These are phyloP conservation scores for Apotomis turbidana DNA, from an alignment of 2,888 invertebrate genomes.

Conservation along the genomic window DNA sequence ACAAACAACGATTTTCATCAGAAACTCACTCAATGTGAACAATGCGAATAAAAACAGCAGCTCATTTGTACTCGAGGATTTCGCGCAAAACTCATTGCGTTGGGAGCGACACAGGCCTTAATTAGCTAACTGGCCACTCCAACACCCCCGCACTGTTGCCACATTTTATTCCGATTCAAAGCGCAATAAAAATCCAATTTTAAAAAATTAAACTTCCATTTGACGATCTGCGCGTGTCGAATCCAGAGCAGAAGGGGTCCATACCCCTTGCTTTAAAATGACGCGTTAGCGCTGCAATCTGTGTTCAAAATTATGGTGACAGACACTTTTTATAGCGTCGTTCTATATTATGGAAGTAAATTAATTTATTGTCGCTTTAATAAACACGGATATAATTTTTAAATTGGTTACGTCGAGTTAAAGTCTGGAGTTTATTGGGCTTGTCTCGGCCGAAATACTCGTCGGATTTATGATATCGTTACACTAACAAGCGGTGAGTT, in stretches of 20 bases:
- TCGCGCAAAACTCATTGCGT: background rate
- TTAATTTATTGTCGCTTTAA: conserved; percentile 75
- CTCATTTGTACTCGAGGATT: conserved; percentile 5
- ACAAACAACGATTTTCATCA: too few species aligned
- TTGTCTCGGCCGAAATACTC: conserved; percentile 34
- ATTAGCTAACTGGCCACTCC: conserved; percentile 11
- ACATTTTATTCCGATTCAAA: conserved; percentile 63
- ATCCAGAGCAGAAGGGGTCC: conserved; percentile 71
- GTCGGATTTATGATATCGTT: conserved; percentile 31
- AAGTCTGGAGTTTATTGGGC: conserved; percentile 51
- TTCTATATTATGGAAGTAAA: conserved; percentile 71
- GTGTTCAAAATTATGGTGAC: conserved; percentile 80
- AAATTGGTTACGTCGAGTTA: conserved; percentile 57
- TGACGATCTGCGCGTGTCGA: conserved; percentile 80
- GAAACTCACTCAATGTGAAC: too few species aligned
- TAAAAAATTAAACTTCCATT: conserved; percentile 79
- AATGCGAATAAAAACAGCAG: background rate
- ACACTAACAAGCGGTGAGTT: conserved; percentile 19
- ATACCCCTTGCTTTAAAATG: conserved; percentile 72
- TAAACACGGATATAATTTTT: conserved; percentile 66
- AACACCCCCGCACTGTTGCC: conserved; percentile 36
- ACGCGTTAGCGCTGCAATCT: conserved; percentile 77
- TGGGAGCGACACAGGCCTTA: background rate
- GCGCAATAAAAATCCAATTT: conserved; percentile 78
- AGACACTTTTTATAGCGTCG: conserved; percentile 73